Conservation (phyloP, 2,888 invertebrate genomes). For the Cremastinae sp. region DNA sequence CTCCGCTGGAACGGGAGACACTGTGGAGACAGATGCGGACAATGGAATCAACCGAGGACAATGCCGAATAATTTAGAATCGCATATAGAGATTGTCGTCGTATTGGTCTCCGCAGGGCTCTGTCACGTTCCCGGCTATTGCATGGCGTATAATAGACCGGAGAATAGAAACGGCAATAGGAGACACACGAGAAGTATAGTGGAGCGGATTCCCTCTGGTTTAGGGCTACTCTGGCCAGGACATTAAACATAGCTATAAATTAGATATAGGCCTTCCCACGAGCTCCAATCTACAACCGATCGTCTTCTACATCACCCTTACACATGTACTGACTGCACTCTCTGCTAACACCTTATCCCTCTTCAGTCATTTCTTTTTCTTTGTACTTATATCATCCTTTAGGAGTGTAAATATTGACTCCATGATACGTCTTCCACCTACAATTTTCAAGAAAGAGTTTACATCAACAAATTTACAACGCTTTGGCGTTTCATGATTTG, state of each 20-base stretch:
- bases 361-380: too few relatives aligned
- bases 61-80: constrained; percentile 79
- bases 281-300: constrained; percentile 20
- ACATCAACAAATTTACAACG: too few relatives aligned
- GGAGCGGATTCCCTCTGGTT: constrained; percentile 51
- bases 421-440: too few relatives aligned
- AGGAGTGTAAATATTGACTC: too few relatives aligned
- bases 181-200: constrained; percentile 67
- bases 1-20: constrained; percentile 60
- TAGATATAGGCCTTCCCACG: constrained; percentile 68
- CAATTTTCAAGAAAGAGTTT: too few relatives aligned
- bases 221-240: constrained; percentile 76
- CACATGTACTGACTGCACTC: neutral
- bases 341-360: too few relatives aligned
- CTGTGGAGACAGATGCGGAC: constrained; percentile 79
- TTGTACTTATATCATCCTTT: too few relatives aligned
- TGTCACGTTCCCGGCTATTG: constrained; percentile 36
- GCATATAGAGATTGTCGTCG: constrained; percentile 77
- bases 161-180: constrained; percentile 78
- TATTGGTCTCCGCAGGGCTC: constrained; percentile 62
- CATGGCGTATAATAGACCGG: constrained; percentile 72
- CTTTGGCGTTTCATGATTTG: too few relatives aligned
- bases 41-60: constrained; percentile 79
- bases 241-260: constrained; percentile 79
- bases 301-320: neutral